Conservation (phyloP, 2,113 vertebrate genomes). For the Chaetodon auriga region DNA sequence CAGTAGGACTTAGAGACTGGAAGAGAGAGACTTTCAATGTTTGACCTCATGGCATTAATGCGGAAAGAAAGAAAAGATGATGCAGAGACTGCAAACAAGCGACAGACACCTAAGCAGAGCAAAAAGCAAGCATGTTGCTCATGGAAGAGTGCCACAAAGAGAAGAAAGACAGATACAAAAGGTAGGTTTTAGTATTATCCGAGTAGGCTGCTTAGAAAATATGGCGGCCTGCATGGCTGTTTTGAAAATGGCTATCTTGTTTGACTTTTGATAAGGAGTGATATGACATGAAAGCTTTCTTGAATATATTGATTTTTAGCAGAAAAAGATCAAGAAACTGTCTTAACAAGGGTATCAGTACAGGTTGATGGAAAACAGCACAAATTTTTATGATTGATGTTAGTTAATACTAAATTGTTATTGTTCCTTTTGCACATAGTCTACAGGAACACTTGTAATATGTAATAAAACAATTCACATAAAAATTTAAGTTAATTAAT, state of each 20-base stretch:
- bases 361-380: not conserved
- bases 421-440: not conserved
- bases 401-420: not conserved
- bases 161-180: slow-evolving; percentile 3
- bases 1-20: not conserved
- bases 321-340: not conserved
- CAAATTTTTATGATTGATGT: not conserved
- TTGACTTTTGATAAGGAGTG: not conserved
- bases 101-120: not conserved
- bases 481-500: slow-evolving; percentile 4
- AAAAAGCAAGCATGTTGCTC: too few species aligned
- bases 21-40: not conserved
- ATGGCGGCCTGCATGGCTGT: not conserved
- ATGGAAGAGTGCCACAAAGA: not conserved
- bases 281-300: slow-evolving; percentile 21
- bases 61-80: not conserved
- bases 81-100: not conserved
- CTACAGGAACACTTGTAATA: not conserved
- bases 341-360: not conserved
- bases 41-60: not conserved
- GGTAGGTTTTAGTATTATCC: not conserved
- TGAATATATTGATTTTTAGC: not conserved
- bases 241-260: not conserved
- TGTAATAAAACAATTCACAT: slow-evolving; percentile 7
- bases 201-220: not conserved